Conservation (phyloP, 2,113 vertebrate species). For the Oxygymnocypris stewartii region DNA sequence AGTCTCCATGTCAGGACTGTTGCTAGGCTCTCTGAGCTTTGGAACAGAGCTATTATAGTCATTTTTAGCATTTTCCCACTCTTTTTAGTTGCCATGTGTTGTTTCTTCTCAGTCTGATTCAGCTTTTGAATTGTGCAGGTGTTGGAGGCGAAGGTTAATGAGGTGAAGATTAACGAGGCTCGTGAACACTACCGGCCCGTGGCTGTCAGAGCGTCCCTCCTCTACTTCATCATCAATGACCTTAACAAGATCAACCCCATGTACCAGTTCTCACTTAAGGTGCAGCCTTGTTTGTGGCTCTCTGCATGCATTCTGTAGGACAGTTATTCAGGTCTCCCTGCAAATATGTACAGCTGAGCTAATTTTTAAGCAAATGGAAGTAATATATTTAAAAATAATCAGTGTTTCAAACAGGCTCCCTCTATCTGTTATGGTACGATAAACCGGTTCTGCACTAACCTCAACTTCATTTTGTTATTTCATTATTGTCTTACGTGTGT, state of each 20-base stretch:
- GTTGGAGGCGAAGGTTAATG: conserved; percentile 79
- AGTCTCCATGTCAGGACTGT: not conserved
- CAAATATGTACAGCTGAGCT: conserved; percentile 78
- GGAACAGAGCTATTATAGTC: not conserved
- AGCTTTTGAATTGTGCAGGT: conserved; percentile 66
- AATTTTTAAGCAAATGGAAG: conserved; percentile 51
- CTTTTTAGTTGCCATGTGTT: not conserved
- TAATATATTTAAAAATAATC: not conserved
- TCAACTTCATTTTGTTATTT: not conserved
- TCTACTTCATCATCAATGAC: conserved; percentile 83
- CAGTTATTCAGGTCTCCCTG: conserved; percentile 19
- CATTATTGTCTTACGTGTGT: not conserved
- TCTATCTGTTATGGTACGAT: not conserved
- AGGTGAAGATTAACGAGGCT: conserved; percentile 80
- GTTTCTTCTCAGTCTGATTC: not conserved
- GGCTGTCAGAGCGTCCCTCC: conserved; percentile 76
- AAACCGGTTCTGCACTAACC: not conserved
- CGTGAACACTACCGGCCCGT: conserved; percentile 78
- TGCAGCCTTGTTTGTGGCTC: conserved; percentile 47
- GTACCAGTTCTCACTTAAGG: conserved; percentile 85
- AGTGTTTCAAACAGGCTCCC: not conserved
- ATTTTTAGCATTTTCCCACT: not conserved
- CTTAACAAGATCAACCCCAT: conserved; percentile 84
- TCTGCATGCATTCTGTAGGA: not conserved
- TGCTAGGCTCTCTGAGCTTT: not conserved